Percentiles rank a stretch among this genome's conserved stretches.
phyloP scores from a whole-genome alignment of 2,113 vertebrate genomes.

The Pelecanoides urinatrix region DNA sequence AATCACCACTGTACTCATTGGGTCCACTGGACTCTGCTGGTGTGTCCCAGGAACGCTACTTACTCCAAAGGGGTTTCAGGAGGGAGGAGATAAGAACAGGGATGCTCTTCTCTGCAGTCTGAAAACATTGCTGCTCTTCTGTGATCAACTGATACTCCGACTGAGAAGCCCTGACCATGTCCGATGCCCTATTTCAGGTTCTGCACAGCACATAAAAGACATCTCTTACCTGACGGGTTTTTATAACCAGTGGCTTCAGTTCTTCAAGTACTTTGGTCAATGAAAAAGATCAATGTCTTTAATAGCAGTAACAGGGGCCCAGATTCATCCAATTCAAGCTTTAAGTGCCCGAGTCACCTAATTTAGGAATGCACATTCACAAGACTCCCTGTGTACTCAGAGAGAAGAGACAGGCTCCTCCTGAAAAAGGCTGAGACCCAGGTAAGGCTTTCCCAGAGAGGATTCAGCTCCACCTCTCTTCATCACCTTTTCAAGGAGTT shows the following conservation, averaged over 20 bases:
- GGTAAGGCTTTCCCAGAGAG: background rate
- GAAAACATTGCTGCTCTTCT: background rate
- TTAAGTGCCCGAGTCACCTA: background rate
- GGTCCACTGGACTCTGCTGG: background rate
- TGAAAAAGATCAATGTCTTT: background rate
- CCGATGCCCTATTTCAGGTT: background rate
- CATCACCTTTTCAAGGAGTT: background rate
- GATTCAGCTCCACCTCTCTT: background rate
- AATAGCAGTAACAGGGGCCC: background rate
- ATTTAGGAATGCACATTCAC: background rate
- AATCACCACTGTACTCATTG: background rate
- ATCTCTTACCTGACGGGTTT: background rate
- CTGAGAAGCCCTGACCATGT: background rate
- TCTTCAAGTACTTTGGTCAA: background rate
- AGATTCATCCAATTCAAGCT: background rate
- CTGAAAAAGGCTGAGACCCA: background rate
- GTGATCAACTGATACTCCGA: background rate
- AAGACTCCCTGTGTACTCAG: background rate
- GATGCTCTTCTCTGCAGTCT: background rate
- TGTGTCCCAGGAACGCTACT: background rate
- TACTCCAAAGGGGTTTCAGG: background rate
- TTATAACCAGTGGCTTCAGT: background rate
- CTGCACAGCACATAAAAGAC: background rate
- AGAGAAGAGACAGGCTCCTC: background rate
- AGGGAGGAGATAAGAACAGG: background rate